Evolutionary conservation across 1,140 invertebrate species (phyloP).

Genomic region (Polypedilum vanderplanki): DNA sequence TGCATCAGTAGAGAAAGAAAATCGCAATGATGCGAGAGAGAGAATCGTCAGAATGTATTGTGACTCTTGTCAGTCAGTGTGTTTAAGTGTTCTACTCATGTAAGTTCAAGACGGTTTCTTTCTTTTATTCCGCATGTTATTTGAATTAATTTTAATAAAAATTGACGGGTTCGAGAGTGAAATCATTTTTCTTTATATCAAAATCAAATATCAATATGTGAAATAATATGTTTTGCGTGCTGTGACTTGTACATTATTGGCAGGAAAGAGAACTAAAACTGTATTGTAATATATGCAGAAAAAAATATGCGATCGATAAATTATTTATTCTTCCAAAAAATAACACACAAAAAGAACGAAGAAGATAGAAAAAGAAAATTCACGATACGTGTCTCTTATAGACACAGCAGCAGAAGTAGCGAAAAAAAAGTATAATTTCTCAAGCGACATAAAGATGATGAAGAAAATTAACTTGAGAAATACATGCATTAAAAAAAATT

Average conservation of each 20-base stretch:
- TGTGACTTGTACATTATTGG: neutral
- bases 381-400: constrained; percentile 11
- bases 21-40: constrained; percentile 9
- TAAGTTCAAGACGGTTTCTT: constrained; percentile 17
- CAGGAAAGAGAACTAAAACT: neutral
- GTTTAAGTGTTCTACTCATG: constrained; percentile 12
- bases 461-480: neutral
- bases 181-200: neutral
- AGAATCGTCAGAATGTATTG: constrained; percentile 15
- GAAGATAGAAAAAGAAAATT: neutral
- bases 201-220: constrained; percentile 6
- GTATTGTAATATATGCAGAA: constrained; percentile 19
- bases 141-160: constrained; percentile 1
- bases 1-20: neutral
- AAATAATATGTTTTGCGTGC: neutral
- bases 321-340: constrained; percentile 16
- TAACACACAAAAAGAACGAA: neutral
- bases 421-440: neutral
- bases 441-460: neutral
- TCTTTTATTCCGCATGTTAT: neutral
- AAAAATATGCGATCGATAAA: constrained; percentile 16
- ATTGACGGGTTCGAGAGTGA: constrained; percentile 10
- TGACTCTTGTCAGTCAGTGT: neutral
- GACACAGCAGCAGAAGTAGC: neutral
- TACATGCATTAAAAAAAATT: neutral